These are phyloP conservation scores for Panulirus ornatus DNA, from an alignment of 1,140 invertebrate species.

Conservation along the genomic window DNA sequence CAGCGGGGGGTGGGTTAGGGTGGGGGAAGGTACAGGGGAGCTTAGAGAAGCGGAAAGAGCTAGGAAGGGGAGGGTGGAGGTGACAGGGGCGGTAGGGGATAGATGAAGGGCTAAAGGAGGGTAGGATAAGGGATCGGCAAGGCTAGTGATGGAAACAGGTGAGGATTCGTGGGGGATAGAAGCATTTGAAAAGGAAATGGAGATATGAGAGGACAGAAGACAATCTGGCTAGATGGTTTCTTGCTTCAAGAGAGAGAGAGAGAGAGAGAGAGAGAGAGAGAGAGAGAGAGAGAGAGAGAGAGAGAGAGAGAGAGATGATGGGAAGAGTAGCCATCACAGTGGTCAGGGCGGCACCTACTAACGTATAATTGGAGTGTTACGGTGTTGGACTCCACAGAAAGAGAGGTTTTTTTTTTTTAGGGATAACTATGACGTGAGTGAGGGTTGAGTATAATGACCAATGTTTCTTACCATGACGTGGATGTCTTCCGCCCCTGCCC, in stretches of 20 bases:
- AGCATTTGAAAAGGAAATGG: background rate
- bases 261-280: background rate
- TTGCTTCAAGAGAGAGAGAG: too few species aligned
- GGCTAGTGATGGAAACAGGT: too few species aligned
- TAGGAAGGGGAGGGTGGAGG: background rate
- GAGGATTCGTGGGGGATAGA: background rate
- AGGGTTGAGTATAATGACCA: too few species aligned
- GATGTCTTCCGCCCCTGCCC: too few species aligned
- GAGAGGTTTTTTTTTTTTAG: too few species aligned
- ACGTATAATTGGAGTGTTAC: too few species aligned
- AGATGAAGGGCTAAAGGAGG: background rate
- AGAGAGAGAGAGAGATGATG: background rate
- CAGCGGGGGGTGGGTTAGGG: background rate
- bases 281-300: conserved; percentile 8
- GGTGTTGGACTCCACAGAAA: too few species aligned
- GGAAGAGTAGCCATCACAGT: background rate
- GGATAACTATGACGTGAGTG: too few species aligned
- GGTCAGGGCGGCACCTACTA: too few species aligned
- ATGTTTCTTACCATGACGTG: too few species aligned
- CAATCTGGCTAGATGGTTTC: too few species aligned
- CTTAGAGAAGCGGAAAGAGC: background rate
- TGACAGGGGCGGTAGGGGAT: background rate
- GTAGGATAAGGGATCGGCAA: background rate
- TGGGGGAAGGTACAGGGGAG: background rate
- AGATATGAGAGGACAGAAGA: background rate